Evolutionary conservation across 2,888 invertebrate genomes (phyloP), one percentile per base, ranked within the genome.

Genomic region (Cephus rjabovi): DNA sequence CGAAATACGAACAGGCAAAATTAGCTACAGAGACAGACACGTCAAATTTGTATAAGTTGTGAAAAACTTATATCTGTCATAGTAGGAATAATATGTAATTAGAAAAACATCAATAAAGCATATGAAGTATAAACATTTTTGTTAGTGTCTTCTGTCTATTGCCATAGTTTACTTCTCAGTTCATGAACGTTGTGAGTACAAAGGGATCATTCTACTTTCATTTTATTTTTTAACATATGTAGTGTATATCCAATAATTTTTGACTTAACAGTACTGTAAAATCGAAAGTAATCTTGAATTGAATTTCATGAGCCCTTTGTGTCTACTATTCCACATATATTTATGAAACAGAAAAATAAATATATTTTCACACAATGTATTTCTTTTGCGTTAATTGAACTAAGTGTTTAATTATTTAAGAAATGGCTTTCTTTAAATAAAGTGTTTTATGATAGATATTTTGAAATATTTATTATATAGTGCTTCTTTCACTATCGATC

Each of bases 1-100:
- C 0, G 86, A 92, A 82, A 94, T 93, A 82, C 94, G 97, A 80
- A 94, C 93, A 75, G 97, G 97, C 35, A 94, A 96, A 92, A 93
- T 97, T 1, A 93, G 94, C 70, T 97, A 97, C 92, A 95, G 93
- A 86, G 96, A 97, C 87, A 94, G 97, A 87, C 81, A 89, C 35
- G 95, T 94, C 87, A 96, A 96, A 92, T 95, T 95, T 81, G 90
- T 92, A 79, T 95, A 94, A 93, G 87, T 75, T 4, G 73, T 76
- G 30, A 31, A 33, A 56, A 68, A 40, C 33, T 68, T 79, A 68
- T 77, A 56, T 23, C 6, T 77, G 74, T 33, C 9, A 68, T 69
- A 40, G 9, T 77, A 69, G 34, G 6, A 4, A n/a, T 15, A 76
- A 76, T 75, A 73, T 75, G 77, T 37, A 73, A 69, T 74, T 77